phyloP scores from a whole-genome alignment of 2,113 vertebrate species.

The Macaca nemestrina region DNA sequence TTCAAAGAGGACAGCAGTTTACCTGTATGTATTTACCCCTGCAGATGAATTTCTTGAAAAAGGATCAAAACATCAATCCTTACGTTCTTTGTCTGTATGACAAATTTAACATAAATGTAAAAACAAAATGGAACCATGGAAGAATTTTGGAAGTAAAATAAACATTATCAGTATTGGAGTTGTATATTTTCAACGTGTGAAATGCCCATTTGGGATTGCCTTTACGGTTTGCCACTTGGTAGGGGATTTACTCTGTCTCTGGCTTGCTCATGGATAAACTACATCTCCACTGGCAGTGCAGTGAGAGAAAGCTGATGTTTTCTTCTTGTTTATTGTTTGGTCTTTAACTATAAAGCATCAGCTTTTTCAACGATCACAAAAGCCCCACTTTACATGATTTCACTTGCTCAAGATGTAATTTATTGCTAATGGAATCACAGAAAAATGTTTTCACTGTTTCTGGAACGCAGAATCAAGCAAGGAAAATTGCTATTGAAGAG shows the following conservation, averaged over 20 bases:
- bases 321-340: constrained; percentile 57
- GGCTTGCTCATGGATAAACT: neutral
- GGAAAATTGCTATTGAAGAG: constrained; percentile 62
- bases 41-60: neutral
- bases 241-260: constrained; percentile 3
- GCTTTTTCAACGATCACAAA: constrained; percentile 55
- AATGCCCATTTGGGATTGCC: neutral
- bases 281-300: neutral
- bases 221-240: neutral
- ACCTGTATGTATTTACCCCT: rapidly evolving
- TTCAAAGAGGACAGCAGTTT: neutral
- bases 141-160: constrained; percentile 35
- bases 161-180: neutral
- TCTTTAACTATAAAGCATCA: constrained; percentile 49
- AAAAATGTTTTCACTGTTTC: constrained; percentile 41
- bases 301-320: constrained; percentile 10
- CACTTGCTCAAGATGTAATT: constrained; percentile 55
- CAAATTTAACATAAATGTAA: constrained; percentile 6
- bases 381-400: constrained; percentile 56
- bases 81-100: neutral
- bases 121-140: neutral
- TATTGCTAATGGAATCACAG: constrained; percentile 63
- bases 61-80: neutral
- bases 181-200: neutral
- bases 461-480: constrained; percentile 43